Evolutionary conservation across 2,888 invertebrate species (phyloP).

Genomic region (Ectemnius lituratus): DNA sequence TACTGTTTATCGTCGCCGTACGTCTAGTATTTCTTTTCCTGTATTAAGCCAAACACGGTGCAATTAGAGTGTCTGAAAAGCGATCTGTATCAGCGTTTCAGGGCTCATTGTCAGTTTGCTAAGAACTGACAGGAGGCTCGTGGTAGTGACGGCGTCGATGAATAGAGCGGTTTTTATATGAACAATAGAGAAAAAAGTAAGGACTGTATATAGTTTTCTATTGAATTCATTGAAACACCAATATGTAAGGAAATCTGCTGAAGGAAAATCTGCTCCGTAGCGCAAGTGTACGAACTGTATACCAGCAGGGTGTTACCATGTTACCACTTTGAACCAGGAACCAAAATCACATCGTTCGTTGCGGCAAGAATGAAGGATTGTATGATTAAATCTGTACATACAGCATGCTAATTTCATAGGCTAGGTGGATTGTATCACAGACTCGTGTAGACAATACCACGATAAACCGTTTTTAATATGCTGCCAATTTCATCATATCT

Average conservation of each 20-base stretch:
- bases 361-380: constrained; percentile 28
- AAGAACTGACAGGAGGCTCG: too few relatives aligned
- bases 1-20: constrained; percentile 45
- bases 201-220: constrained; percentile 57
- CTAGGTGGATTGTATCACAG: constrained; percentile 44
- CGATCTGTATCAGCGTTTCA: neutral
- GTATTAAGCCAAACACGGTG: constrained; percentile 31
- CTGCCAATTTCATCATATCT: constrained; percentile 73
- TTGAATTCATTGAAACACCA: constrained; percentile 38
- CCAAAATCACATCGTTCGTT: constrained; percentile 58
- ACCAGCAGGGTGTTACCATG: constrained; percentile 51
- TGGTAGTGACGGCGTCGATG: neutral
- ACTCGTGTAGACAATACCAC: constrained; percentile 65
- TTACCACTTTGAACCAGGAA: constrained; percentile 54
- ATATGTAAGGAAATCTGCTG: constrained; percentile 29
- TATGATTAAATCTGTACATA: constrained; percentile 54
- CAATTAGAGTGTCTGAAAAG: constrained; percentile 16
- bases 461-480: constrained; percentile 68
- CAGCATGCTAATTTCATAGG: constrained; percentile 31
- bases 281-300: constrained; percentile 21
- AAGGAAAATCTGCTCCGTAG: constrained; percentile 14
- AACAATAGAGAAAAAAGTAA: constrained; percentile 38
- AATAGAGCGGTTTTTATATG: constrained; percentile 61
- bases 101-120: too few relatives aligned
- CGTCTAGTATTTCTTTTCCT: constrained; percentile 36